A percentile compares a stretch with the other conserved stretches of the same genome.
These are phyloP conservation scores for Mastigias papua DNA, from an alignment of 30 jellyfish, hydroid and myxozoan species.

Conservation along the genomic window DNA sequence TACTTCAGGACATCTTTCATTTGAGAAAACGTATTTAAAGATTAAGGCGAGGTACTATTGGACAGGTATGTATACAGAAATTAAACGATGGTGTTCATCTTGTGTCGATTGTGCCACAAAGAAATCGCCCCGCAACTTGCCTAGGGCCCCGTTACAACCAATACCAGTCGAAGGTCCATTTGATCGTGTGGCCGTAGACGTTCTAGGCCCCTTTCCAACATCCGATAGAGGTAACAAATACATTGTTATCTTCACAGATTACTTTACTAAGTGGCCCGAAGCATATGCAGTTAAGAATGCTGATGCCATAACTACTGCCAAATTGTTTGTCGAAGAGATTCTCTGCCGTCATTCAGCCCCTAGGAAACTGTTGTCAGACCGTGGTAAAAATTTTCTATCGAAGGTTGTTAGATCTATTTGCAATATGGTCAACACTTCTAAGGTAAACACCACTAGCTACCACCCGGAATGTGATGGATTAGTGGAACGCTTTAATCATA, in stretches of 20 bases:
- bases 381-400: conserved; percentile 67
- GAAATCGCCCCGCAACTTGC: conserved; percentile 3
- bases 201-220: conserved; percentile 79
- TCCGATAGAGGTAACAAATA: conserved; percentile 42
- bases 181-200: conserved; percentile 79
- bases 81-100: conserved; percentile 58
- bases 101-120: conserved; percentile 65
- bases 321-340: conserved; percentile 59
- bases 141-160: conserved; percentile 58
- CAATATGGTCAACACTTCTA: conserved; percentile 31
- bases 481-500: conserved; percentile 48
- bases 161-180: conserved; percentile 73
- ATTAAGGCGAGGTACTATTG: conserved; percentile 37
- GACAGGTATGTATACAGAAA: conserved; percentile 67
- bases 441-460: conserved; percentile 45
- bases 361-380: conserved; percentile 55
- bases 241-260: not conserved
- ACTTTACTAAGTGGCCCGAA: conserved; percentile 63
- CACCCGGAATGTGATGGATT: conserved; percentile 74
- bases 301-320: conserved; percentile 68
- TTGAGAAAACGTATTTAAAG: conserved; percentile 18
- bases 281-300: conserved; percentile 65
- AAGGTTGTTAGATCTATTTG: conserved; percentile 56
- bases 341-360: conserved; percentile 73
- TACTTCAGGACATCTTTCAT: conserved; percentile 59